Base-by-base conservation (phyloP, 1,140 invertebrate species). In the Dolichoris vasculosae region DNA sequence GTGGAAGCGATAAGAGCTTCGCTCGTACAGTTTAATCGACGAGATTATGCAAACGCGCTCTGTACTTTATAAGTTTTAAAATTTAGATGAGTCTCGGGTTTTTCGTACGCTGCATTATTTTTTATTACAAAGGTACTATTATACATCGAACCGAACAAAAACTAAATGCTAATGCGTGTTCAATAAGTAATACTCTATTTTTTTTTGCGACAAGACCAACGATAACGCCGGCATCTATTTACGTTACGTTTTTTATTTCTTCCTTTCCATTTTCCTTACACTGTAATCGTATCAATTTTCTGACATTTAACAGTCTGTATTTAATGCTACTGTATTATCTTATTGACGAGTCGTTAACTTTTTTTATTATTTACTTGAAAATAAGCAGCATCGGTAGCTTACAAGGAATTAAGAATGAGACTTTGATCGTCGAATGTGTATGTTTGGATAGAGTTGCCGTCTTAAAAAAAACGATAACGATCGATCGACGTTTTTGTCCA, bases 1-100 rank as follows among this genome's bases (percentile, higher is more conserved):
- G 32, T 26, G 35, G 43, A 40, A 1, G 43, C 71, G 73, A 83
- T 83, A 83, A 76, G 30, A 40, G 71, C n/a, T 26, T 32, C 40
- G 17, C 38, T n/a, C 82, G 23, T 77, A 77, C 55, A 77, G n/a
- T 67, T 77, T 46, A 38, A 83, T 77, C 48, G 59, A 76, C 55
- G 30, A 83, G 63, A 77, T 83, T 51, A 67, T 43, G 81, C 32
- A 26, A 48, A 38, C 67, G 43, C 46, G 11, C 69, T n/a, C 69
- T 73, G 38, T 59, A 55, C 48, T 73, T 73, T 55, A 69, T 71
- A 73, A 26, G 69, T 46, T 38, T 55, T 20, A 17, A 40, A 46
- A 80, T 80, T 67, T 20, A 43, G 63, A 64, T 26, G 55, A 80
- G 63, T 48, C 48, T 0, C 9, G 7, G 32, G 4, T 55, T 15